A percentile compares a stretch with the other conserved stretches of the same genome.
These are phyloP conservation scores for Ceyx margarethae DNA, from an alignment of 2,113 vertebrate genomes.

Conservation along the genomic window DNA sequence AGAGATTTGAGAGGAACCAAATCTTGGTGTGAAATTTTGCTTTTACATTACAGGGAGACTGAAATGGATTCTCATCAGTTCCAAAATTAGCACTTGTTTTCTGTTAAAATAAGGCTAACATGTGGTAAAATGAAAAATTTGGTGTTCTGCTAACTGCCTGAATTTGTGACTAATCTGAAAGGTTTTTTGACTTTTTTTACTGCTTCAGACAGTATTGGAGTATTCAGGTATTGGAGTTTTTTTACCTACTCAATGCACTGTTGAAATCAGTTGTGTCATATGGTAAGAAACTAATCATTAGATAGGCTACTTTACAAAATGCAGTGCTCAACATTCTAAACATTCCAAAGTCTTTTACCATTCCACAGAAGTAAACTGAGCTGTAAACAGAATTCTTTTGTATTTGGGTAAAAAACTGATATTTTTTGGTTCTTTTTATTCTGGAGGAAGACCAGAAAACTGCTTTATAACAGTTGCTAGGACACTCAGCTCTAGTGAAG, in stretches of 20 bases:
- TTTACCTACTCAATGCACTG: background rate
- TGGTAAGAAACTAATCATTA: background rate
- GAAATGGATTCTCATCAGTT: background rate
- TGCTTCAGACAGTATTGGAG: background rate
- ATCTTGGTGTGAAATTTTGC: background rate
- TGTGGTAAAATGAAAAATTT: background rate
- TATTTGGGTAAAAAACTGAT: background rate
- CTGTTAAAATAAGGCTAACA: background rate
- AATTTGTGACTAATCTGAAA: background rate
- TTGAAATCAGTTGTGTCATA: background rate
- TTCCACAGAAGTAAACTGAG: background rate
- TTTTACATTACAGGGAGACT: background rate
- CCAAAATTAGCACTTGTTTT: background rate
- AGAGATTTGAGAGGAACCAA: background rate
- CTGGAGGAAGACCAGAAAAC: background rate
- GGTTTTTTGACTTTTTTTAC: background rate
- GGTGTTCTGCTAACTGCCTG: background rate
- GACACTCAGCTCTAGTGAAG: background rate
- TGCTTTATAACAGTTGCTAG: background rate
- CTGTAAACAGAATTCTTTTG: background rate
- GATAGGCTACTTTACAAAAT: background rate
- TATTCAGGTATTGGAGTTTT: background rate
- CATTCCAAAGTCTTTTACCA: background rate
- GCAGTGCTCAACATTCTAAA: background rate
- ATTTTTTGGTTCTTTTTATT: background rate